These are phyloP conservation scores for Poecilus cupreus DNA, from an alignment of 2,888 invertebrate species.

Conservation along the genomic window DNA sequence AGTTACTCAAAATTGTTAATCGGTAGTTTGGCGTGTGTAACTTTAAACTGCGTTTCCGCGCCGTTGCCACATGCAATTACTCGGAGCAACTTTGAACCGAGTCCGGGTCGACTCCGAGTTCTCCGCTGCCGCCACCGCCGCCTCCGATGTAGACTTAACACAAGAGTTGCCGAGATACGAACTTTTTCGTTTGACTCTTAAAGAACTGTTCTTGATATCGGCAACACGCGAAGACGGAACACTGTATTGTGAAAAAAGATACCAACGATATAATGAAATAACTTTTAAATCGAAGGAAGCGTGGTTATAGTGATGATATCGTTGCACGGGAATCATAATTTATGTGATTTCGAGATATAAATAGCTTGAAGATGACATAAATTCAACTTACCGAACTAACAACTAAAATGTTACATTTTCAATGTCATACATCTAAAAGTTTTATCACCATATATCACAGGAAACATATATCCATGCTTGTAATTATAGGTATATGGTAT, in stretches of 20 bases:
- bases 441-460: too few relatives aligned
- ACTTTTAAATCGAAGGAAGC: neutral
- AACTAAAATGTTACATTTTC: too few relatives aligned
- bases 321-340: too few relatives aligned
- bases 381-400: too few relatives aligned
- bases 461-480: too few relatives aligned
- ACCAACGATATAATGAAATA: neutral
- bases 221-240: neutral
- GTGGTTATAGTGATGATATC: neutral
- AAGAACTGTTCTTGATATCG: slow-evolving; percentile 9
- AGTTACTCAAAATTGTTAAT: slow-evolving; percentile 48
- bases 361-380: too few relatives aligned
- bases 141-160: slow-evolving; percentile 14
- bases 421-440: too few relatives aligned
- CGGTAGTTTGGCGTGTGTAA: slow-evolving; percentile 52
- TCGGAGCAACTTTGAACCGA: slow-evolving; percentile 20
- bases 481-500: too few relatives aligned
- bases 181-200: slow-evolving; percentile 13
- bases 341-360: too few relatives aligned
- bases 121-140: neutral
- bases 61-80: slow-evolving; percentile 47
- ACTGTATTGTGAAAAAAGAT: neutral
- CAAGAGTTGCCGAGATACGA: slow-evolving; percentile 7
- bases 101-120: neutral
- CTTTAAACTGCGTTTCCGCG: slow-evolving; percentile 42